phyloP scores from a whole-genome alignment of 2,888 invertebrate species.

The Parnassius mnemosyne region DNA sequence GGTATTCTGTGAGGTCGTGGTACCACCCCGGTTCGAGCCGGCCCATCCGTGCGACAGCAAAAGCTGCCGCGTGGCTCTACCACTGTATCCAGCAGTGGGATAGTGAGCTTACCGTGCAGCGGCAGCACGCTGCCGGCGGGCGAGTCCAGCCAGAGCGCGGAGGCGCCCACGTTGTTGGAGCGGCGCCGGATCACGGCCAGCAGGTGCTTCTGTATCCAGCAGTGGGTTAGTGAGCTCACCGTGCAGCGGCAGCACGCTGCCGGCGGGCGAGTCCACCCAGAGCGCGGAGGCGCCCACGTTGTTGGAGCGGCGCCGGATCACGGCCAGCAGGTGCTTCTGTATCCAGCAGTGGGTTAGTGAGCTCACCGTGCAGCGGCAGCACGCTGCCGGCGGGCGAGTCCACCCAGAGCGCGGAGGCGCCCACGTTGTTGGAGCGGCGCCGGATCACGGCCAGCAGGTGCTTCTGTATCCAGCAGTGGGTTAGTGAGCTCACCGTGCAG shows the following conservation, averaged over 20 bases:
- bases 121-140: slow-evolving; percentile 90
- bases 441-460: slow-evolving; percentile 92
- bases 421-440: slow-evolving; percentile 92
- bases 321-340: slow-evolving; percentile 90
- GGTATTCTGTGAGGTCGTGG: too few species aligned
- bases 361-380: slow-evolving; percentile 84
- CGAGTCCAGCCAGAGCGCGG: slow-evolving; percentile 90
- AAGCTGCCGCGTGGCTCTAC: too few species aligned
- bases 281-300: slow-evolving; percentile 93
- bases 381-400: slow-evolving; percentile 90
- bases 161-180: slow-evolving; percentile 93
- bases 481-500: slow-evolving; percentile 67
- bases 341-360: slow-evolving; percentile 53
- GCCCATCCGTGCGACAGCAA: too few species aligned
- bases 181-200: slow-evolving; percentile 90
- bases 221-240: slow-evolving; percentile 74
- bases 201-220: slow-evolving; percentile 89
- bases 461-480: slow-evolving; percentile 81
- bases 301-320: slow-evolving; percentile 90
- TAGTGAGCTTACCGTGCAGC: too few species aligned
- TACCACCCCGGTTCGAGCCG: too few species aligned
- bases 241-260: slow-evolving; percentile 87
- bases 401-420: slow-evolving; percentile 91
- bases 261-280: slow-evolving; percentile 90
- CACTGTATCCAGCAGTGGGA: too few species aligned